Base-by-base conservation (phyloP, 2,113 vertebrate genomes). In the Syngnathoides biaculeatus region DNA sequence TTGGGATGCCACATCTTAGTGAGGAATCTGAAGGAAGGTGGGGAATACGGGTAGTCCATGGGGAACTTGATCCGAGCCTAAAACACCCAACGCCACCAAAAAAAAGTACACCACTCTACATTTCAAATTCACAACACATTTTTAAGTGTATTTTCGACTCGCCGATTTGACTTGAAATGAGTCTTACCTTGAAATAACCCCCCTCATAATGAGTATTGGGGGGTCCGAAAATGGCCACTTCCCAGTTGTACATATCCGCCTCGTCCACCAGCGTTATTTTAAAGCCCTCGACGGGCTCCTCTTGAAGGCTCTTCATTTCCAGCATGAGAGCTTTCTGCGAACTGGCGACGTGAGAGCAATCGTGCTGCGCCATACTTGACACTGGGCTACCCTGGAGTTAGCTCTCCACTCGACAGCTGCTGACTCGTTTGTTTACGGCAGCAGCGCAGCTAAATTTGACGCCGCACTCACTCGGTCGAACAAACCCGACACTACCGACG, bases 1-100 rank as follows among this genome's bases (percentile, higher is more conserved):
- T 99, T 99, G 27, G 97, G 97, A 85, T 99, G 97, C 97, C 97
- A 99, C 97, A 99, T 99, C 88, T 99, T 98, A 63, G 96, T 98
- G 61, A 99, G 90, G 86, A 98, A 98, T n/a, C 96, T 90, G 72
- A 99, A 99, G 65, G 96, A 92, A 0, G 97, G 97, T 5, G 97
- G 97, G 11, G 97, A 98, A 81, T 99, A 99, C 0, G 97, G 97
- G 67, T 99, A 99, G 81, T 99, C 97, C 0, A 96, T 93, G 22
- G 97, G 97, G 80, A 98, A 99, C 73, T 96, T 95, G 84, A 99
- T 94, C 55, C 94, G 94, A 65, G 97, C 94, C 97, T 99, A 65
- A 5, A 61, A 74, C 20, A 75, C 26, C 82, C 67, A 79, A 69
- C 26, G 69, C 15, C 24, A 50, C 26, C 38, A 27, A 27, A 55